These are phyloP conservation scores for Tenthredo scrophulariae DNA, from an alignment of 2,888 invertebrate species.

Conservation along the genomic window DNA sequence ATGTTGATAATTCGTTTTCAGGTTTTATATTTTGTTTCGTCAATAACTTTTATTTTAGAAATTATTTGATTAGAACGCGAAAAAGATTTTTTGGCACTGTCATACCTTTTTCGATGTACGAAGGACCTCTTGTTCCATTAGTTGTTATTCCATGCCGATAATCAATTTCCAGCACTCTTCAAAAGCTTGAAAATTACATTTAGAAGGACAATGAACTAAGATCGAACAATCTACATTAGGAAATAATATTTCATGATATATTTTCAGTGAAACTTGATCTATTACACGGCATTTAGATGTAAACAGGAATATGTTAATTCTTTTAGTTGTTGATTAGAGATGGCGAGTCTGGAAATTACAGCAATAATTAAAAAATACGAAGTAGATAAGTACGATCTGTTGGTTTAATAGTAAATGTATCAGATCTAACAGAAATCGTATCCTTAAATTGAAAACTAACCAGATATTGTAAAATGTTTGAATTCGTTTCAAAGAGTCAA, in stretches of 20 bases:
- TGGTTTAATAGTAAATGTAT: slow-evolving; percentile 28
- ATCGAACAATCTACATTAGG: background rate
- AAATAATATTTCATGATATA: background rate
- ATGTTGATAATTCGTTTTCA: background rate
- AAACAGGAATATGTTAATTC: slow-evolving; percentile 20
- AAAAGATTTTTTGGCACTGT: background rate
- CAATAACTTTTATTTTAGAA: background rate
- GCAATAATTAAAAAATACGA: slow-evolving; percentile 46
- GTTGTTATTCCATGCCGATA: slow-evolving; percentile 7
- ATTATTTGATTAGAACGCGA: background rate
- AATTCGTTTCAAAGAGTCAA: background rate
- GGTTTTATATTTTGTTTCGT: background rate
- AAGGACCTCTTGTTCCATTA: background rate
- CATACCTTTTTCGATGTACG: background rate
- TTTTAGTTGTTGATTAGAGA: background rate
- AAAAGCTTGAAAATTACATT: background rate
- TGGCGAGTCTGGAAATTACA: slow-evolving; percentile 24
- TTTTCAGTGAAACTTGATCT: background rate
- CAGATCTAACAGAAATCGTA: slow-evolving; percentile 32
- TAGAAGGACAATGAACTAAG: background rate
- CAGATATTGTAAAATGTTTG: background rate
- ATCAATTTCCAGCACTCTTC: background rate
- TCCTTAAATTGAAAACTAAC: background rate
- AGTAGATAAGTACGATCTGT: slow-evolving; percentile 29
- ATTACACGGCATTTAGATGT: background rate